Percentiles rank a stretch among this genome's conserved stretches.
Conservation (phyloP, 2,888 invertebrate species). For the Calliopum simillimum region DNA sequence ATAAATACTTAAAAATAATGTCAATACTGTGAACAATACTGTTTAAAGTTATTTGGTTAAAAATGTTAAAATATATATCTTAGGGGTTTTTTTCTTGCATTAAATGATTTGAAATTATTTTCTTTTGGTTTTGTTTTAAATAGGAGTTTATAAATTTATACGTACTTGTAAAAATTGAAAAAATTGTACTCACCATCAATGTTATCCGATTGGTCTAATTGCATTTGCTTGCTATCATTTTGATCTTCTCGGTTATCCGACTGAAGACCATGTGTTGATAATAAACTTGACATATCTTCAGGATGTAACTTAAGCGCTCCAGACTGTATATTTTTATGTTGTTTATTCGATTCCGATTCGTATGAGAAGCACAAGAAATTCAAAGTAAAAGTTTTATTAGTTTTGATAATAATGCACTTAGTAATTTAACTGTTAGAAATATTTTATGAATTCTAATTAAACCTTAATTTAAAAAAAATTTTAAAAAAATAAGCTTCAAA, state of each 20-base stretch:
- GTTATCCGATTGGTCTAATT: slow-evolving; percentile 78
- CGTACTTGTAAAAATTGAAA: slow-evolving; percentile 10
- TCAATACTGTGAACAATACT: not conserved
- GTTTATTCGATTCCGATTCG: not conserved
- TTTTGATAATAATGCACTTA: not conserved
- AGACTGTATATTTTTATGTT: slow-evolving; percentile 44
- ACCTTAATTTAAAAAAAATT: no score
- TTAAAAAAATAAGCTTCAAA: no score
- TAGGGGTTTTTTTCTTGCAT: no score
- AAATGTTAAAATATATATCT: slow-evolving; percentile 18
- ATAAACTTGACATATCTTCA: slow-evolving; percentile 74
- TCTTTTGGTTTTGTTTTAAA: not conserved
- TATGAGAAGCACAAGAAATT: slow-evolving; percentile 8
- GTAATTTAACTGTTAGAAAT: no score
- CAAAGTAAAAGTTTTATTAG: slow-evolving; percentile 6
- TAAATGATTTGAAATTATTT: not conserved
- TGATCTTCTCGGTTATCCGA: slow-evolving; percentile 71
- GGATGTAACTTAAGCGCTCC: slow-evolving; percentile 67
- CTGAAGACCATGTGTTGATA: slow-evolving; percentile 73
- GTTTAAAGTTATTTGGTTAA: slow-evolving; percentile 4
- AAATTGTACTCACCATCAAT: slow-evolving; percentile 78
- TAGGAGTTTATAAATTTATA: slow-evolving; percentile 14
- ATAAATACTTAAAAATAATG: no score
- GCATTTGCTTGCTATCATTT: slow-evolving; percentile 70
- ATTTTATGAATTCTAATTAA: no score